A percentile compares a stretch with the other conserved stretches of the same genome.
phyloP scores from a whole-genome alignment of 2,797 vertebrate genomes.

The Psittacula echo region DNA sequence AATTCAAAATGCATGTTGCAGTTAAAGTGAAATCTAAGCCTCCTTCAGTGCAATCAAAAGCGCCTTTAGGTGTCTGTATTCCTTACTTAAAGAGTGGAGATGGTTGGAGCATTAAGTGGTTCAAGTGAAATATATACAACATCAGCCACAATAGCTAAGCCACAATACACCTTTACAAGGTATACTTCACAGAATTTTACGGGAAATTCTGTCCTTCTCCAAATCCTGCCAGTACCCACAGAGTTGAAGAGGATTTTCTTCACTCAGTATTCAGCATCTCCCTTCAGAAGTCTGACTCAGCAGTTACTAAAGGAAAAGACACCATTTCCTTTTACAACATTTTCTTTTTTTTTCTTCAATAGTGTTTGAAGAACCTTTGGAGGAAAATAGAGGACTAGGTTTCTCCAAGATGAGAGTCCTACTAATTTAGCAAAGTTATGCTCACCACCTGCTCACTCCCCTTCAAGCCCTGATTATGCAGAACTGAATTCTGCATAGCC shows the following conservation, averaged over 20 bases:
- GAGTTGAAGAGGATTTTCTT: background rate
- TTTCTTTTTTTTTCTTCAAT: background rate
- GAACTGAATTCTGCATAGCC: background rate
- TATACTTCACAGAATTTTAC: background rate
- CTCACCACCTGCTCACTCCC: background rate
- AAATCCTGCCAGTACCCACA: background rate
- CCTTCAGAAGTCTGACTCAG: background rate
- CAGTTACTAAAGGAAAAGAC: background rate
- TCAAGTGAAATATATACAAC: background rate
- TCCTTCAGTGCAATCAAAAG: background rate
- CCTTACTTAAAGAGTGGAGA: background rate
- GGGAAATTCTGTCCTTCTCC: background rate
- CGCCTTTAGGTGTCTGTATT: background rate
- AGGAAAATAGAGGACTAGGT: background rate
- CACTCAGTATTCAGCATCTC: background rate
- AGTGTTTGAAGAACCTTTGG: background rate
- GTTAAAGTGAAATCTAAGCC: background rate
- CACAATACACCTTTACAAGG: background rate
- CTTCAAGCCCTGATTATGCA: background rate
- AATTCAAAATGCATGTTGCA: background rate
- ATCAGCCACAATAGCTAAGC: background rate
- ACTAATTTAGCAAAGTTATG: background rate
- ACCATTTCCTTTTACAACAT: background rate
- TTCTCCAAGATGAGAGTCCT: background rate
- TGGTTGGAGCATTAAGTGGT: background rate